Evolutionary conservation across 1,140 invertebrate genomes (phyloP).

Genomic region (Drosophila orosa): DNA sequence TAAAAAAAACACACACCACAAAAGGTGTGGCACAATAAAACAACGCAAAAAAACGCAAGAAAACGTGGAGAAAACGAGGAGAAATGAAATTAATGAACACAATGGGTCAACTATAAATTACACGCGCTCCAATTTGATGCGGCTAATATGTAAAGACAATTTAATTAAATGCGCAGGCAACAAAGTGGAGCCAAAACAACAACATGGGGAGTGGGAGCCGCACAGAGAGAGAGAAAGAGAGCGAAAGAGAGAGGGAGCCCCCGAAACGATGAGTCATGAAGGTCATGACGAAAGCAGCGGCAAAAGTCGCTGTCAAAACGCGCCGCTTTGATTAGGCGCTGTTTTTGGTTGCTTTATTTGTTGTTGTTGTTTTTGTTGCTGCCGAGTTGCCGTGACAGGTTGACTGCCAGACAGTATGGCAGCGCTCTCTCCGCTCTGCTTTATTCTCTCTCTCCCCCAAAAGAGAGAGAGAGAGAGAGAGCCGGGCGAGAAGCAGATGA

Average conservation of each 20-base stretch:
- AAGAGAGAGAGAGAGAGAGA: neutral
- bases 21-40: slow-evolving; percentile 43
- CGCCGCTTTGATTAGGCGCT: slow-evolving; percentile 71
- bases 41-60: slow-evolving; percentile 21
- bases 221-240: neutral
- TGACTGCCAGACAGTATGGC: slow-evolving; percentile 78
- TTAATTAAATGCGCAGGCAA: slow-evolving; percentile 76
- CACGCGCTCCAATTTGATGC: slow-evolving; percentile 71
- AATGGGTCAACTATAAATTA: slow-evolving; percentile 78
- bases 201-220: slow-evolving; percentile 3
- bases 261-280: slow-evolving; percentile 83
- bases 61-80: slow-evolving; percentile 24
- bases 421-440: slow-evolving; percentile 47
- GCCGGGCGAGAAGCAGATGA: slow-evolving; percentile 54
- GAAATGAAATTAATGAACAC: slow-evolving; percentile 68
- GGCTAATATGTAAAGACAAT: slow-evolving; percentile 73
- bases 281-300: slow-evolving; percentile 83
- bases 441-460: neutral
- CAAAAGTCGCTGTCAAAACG: slow-evolving; percentile 71
- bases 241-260: slow-evolving; percentile 26
- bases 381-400: slow-evolving; percentile 66
- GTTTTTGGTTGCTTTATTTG: slow-evolving; percentile 19
- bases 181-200: slow-evolving; percentile 41
- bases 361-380: slow-evolving; percentile 41
- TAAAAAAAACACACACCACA: slow-evolving; percentile 5